Base-by-base conservation (phyloP, 2,113 vertebrate species). In the Kryptolebias marmoratus region DNA sequence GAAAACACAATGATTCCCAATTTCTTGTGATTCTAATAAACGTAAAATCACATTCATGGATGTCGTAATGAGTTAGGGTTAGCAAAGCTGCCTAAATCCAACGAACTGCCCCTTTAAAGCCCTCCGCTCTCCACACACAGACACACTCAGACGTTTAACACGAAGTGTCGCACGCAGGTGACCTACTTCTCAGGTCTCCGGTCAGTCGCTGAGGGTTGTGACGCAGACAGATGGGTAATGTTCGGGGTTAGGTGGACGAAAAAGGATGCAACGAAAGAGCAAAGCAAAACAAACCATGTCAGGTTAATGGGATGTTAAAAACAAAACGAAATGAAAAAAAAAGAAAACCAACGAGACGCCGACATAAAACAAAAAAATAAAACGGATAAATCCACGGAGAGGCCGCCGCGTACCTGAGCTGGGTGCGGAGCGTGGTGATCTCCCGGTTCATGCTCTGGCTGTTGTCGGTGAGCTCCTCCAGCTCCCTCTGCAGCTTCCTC, bases 401-500 rank as follows among this genome's bases (percentile, higher is more conserved):
- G 2, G 7, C 14, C 5, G 16, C 47, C 1, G 28, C 7, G 58
- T 93, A 99, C 98, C 98, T 95, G 91, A 99, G 95, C 82, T 99
- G 98, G 91, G 89, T 97, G 87, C 97, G 97, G 58, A 99, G 94
- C 18, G 95, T 90, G 87, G 93, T 94, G 87, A 99, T 95, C 84
- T 99, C 98, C 0, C 97, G 93, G 0, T 93, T 96, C 96, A 98
- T 98, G 22, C 91, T 96, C 67, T 98, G 97, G 0, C 95, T 94
- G 2, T 94, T 95, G 87, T 99, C 98, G 0, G 92, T 94, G 66
- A 94, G 93, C 61, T 99, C 98, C 68, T 99, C 98, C 83, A 98
- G 91, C 80, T 99, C 98, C 0, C 98, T 91, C 89, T 98, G 97
- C 53, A 99, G 94, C 86, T 99, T 99, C 91, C 98, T 92, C 52